These are phyloP conservation scores for Agonopterix alstromeriana DNA, from an alignment of 2,888 invertebrate species.

Conservation along the genomic window DNA sequence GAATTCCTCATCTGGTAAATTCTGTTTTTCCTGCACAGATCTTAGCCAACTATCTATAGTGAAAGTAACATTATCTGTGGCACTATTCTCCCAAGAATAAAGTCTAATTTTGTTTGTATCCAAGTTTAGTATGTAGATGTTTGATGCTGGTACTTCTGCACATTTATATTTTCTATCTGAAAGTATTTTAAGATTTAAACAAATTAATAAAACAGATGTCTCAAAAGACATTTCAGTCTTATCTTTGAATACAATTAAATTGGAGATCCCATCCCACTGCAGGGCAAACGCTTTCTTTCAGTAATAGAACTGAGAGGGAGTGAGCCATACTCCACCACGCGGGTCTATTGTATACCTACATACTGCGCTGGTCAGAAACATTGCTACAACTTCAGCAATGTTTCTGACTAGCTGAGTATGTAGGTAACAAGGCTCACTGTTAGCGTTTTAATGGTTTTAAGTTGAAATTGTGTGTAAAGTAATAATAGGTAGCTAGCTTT, in stretches of 20 bases:
- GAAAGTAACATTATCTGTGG: slow-evolving; percentile 23
- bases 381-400: too few relatives aligned
- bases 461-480: not conserved
- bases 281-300: too few relatives aligned
- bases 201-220: not conserved
- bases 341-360: too few relatives aligned
- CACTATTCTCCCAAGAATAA: slow-evolving; percentile 39
- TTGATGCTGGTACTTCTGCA: slow-evolving; percentile 80
- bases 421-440: too few relatives aligned
- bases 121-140: slow-evolving; percentile 74
- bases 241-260: too few relatives aligned
- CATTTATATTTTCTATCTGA: slow-evolving; percentile 57
- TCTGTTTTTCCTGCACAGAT: slow-evolving; percentile 40
- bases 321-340: too few relatives aligned
- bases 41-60: slow-evolving; percentile 39
- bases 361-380: too few relatives aligned
- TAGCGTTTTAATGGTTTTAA: too few relatives aligned
- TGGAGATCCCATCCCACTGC: too few relatives aligned
- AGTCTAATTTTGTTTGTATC: slow-evolving; percentile 33
- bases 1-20: slow-evolving; percentile 51
- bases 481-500: not conserved
- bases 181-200: slow-evolving; percentile 19
- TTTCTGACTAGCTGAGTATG: too few relatives aligned
- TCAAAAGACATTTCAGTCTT: too few relatives aligned
- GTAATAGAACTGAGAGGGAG: too few relatives aligned